These are phyloP conservation scores for Catocala nupta DNA, from an alignment of 2,888 invertebrate species.

Conservation along the genomic window DNA sequence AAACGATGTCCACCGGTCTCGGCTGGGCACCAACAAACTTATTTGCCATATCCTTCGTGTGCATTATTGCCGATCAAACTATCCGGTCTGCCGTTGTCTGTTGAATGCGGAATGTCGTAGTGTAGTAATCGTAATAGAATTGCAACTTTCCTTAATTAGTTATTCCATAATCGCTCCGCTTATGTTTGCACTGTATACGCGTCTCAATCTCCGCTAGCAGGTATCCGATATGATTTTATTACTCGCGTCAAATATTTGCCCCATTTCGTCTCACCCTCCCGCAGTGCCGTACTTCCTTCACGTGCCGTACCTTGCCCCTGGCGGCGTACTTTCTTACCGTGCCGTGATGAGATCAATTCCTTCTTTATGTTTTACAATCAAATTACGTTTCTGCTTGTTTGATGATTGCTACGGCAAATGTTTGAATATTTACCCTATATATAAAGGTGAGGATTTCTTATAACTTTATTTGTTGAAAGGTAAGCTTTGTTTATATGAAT, in stretches of 20 bases:
- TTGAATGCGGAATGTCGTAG: no score
- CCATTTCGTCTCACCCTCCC: constrained; percentile 41
- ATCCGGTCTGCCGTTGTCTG: no score
- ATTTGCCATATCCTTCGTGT: no score
- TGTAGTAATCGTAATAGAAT: not conserved
- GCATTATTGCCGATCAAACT: no score
- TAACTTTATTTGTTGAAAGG: no score
- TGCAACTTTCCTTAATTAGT: not conserved
- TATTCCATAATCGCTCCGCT: constrained; percentile 9
- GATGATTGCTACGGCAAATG: constrained; percentile 31
- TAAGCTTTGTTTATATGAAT: no score
- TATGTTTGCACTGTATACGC: constrained; percentile 9
- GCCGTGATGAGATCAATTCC: constrained; percentile 26
- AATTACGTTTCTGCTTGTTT: constrained; percentile 47
- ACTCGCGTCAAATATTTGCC: constrained; percentile 72
- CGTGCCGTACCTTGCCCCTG: constrained; percentile 15
- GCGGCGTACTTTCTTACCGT: not conserved
- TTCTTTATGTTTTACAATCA: constrained; percentile 36
- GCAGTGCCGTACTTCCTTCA: constrained; percentile 11
- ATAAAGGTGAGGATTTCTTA: constrained; percentile 4
- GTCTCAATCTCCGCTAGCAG: constrained; percentile 54
- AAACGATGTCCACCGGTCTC: no score
- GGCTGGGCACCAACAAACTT: no score
- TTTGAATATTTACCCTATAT: constrained; percentile 1
- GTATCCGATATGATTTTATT: constrained; percentile 77